phyloP scores from a whole-genome alignment of 2,888 invertebrate species.

The Drosophila ustulata region DNA sequence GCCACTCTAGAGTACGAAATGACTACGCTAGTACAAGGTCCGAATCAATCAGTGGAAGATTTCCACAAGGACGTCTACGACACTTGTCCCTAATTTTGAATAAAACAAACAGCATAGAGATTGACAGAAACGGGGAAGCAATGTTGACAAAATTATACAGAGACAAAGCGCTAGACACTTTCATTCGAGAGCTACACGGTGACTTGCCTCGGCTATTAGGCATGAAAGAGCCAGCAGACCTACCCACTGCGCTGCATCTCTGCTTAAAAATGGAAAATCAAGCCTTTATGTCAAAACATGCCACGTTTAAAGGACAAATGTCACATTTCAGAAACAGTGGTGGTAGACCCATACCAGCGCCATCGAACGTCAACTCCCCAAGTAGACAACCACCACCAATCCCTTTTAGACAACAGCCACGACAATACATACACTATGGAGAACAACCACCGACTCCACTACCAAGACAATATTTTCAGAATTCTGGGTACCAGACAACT shows the following conservation, averaged over 20 bases:
- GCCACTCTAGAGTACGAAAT: too few species aligned
- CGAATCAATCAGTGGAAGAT: neutral
- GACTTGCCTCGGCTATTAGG: too few species aligned
- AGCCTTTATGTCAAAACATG: too few species aligned
- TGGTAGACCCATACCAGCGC: neutral
- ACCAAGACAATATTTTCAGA: too few species aligned
- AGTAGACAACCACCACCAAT: neutral
- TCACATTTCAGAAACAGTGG: neutral
- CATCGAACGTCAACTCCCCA: neutral
- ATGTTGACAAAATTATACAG: neutral
- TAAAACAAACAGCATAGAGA: neutral
- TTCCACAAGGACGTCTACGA: neutral
- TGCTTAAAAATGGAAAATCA: too few species aligned
- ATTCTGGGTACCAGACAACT: too few species aligned
- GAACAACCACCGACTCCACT: too few species aligned
- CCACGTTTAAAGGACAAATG: neutral
- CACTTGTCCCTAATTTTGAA: neutral
- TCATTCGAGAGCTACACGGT: too few species aligned
- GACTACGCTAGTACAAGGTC: neutral
- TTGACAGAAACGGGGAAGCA: neutral
- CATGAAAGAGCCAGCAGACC: too few species aligned
- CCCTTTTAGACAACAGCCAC: too few species aligned
- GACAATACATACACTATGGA: too few species aligned
- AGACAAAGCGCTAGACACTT: neutral
- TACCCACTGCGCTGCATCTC: too few species aligned